These are phyloP conservation scores for Incurvaria masculella DNA, from an alignment of 2,888 invertebrate species.

Conservation along the genomic window DNA sequence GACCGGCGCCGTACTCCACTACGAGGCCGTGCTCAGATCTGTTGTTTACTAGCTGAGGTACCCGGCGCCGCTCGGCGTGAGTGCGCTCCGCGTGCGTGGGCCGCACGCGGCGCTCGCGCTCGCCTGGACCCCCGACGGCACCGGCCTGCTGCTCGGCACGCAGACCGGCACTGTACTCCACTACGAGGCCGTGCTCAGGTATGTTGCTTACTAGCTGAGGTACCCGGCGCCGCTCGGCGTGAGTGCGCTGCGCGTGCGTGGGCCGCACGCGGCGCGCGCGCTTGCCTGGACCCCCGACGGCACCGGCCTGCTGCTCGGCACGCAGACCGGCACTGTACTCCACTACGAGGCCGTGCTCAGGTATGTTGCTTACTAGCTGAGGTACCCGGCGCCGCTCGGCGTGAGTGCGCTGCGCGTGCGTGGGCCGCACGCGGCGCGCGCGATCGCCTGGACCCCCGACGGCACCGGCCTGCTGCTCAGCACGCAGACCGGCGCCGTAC, in stretches of 20 bases:
- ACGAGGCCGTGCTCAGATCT: slow-evolving; percentile 48
- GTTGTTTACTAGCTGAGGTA: slow-evolving; percentile 58
- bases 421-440: slow-evolving; percentile 85
- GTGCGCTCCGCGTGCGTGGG: slow-evolving; percentile 70
- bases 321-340: slow-evolving; percentile 55
- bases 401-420: slow-evolving; percentile 72
- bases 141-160: slow-evolving; percentile 53
- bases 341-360: slow-evolving; percentile 47
- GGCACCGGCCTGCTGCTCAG: slow-evolving; percentile 62
- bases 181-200: slow-evolving; percentile 49
- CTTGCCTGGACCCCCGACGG: slow-evolving; percentile 94
- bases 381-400: slow-evolving; percentile 77
- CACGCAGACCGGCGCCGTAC: slow-evolving; percentile 56
- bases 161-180: slow-evolving; percentile 54
- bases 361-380: too few relatives aligned
- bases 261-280: slow-evolving; percentile 85
- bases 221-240: slow-evolving; percentile 77
- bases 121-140: slow-evolving; percentile 91
- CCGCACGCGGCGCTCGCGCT: slow-evolving; percentile 86
- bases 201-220: too few relatives aligned
- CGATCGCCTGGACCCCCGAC: slow-evolving; percentile 90
- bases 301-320: slow-evolving; percentile 53
- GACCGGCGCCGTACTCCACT: slow-evolving; percentile 50
- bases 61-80: slow-evolving; percentile 79
- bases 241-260: slow-evolving; percentile 70